Conservation (phyloP, 2,888 invertebrate genomes). For the Tuta absoluta region DNA sequence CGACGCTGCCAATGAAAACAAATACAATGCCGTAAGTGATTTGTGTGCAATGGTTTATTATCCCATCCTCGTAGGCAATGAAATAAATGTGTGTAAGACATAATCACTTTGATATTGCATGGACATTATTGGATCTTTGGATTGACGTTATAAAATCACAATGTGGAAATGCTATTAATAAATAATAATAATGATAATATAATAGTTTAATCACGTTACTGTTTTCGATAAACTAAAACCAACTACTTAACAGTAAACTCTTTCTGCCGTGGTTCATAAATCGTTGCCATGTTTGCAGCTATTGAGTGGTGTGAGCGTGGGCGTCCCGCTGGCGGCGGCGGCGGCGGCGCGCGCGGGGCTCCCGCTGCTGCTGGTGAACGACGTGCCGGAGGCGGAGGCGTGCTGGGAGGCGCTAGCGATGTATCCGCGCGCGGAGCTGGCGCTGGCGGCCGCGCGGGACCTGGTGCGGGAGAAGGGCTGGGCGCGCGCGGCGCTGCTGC, state of each 20-base stretch:
- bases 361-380: conserved; percentile 52
- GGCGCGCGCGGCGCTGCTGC: conserved; percentile 63
- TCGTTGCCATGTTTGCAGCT: conserved; percentile 36
- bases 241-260: no score
- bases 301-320: conserved; percentile 37
- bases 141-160: no score
- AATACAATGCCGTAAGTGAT: not conserved
- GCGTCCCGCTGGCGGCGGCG: conserved; percentile 47
- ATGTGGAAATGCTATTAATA: no score
- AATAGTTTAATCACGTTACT: no score
- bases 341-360: conserved; percentile 58
- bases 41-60: no score
- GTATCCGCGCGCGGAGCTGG: conserved; percentile 55
- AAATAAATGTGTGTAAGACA: no score
- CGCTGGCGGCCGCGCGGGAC: conserved; percentile 50
- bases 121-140: no score
- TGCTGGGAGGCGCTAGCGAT: conserved; percentile 55
- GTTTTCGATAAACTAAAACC: no score
- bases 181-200: no score
- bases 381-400: conserved; percentile 33
- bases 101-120: no score
- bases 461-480: conserved; percentile 61
- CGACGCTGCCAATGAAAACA: conserved; percentile 5
- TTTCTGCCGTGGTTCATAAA: no score
- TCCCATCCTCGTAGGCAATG: no score